Evolutionary conservation across 2,888 invertebrate species (phyloP).

Genomic region (Agriopis leucophaearia): DNA sequence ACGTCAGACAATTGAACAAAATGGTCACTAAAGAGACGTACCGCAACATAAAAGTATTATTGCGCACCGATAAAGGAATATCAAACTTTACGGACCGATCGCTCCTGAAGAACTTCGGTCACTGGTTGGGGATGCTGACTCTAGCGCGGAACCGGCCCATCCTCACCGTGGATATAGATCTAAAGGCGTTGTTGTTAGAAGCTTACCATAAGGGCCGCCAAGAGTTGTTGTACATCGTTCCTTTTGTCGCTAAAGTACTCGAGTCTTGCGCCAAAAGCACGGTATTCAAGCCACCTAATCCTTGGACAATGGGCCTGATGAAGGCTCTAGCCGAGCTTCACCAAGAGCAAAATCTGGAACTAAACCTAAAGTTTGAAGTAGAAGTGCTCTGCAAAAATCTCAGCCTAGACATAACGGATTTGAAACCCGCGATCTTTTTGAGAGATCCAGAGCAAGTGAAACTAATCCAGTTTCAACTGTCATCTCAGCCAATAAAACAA

Average conservation of each 20-base stretch:
- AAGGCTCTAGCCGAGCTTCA: constrained; percentile 98
- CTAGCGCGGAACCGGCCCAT: constrained; percentile 97
- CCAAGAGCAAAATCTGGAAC: constrained; percentile 97
- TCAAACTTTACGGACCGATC: constrained; percentile 99
- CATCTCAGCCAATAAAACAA: constrained; percentile 89
- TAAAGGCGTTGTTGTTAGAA: constrained; percentile 97
- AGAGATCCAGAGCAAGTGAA: constrained; percentile 95
- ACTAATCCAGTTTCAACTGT: constrained; percentile 95
- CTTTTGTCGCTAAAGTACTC: constrained; percentile 99
- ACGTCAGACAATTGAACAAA: constrained; percentile 92
- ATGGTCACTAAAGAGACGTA: constrained; percentile 98
- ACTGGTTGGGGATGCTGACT: constrained; percentile 99
- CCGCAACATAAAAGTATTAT: constrained; percentile 96
- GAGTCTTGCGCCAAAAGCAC: constrained; percentile 98
- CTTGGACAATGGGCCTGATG: constrained; percentile 99
- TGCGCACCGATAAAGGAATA: constrained; percentile 98
- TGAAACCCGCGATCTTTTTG: constrained; percentile 94
- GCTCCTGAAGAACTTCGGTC: constrained; percentile 98
- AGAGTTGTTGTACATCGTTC: constrained; percentile 98
- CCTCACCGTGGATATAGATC: constrained; percentile 95
- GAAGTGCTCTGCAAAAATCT: constrained; percentile 98
- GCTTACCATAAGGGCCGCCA: constrained; percentile 99
- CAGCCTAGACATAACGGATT: constrained; percentile 93
- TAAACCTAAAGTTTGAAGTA: constrained; percentile 99
- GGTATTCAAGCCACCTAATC: constrained; percentile 98